Base-by-base conservation (phyloP, 2,888 invertebrate species). In the Rambutsinella grinnellia region DNA sequence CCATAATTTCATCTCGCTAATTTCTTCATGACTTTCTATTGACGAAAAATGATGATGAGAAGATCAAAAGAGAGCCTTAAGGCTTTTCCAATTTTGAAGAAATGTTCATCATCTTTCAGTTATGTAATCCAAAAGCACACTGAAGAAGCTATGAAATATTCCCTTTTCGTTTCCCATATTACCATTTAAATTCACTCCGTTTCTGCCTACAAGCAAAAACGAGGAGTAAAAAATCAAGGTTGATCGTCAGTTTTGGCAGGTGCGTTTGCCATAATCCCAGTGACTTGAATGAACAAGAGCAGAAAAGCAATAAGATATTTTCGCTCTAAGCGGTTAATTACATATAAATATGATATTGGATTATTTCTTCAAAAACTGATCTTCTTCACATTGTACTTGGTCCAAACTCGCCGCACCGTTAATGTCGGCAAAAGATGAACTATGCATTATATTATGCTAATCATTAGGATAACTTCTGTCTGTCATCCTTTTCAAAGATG, bases 291-390 rank as follows among this genome's bases (percentile, higher is more conserved):
- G 21, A 17, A 3, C 13, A 62, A 44, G 51, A 62, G 26, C 26
- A 26, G 10, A 24, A 24, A 15, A 15, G 10, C 27, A 44, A 65
- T 47, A 49, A 67, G 47, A 36, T 36, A 36, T 49, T 49, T 60
- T 72, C 58, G 66, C 74, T 74, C 47, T 56, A 44, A 72, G 74
- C 74, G 67, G 24, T 74, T 74, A 74, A 74, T 74, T 74, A 74
- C 61, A 60, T 49, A 49, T 17, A 17, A 49, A n/a, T n/a, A n/a
- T n/a, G n/a, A n/a, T n/a, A n/a, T n/a, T n/a, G n/a, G n/a, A n/a
- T n/a, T n/a, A n/a, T n/a, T n/a, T n/a, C n/a, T n/a, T n/a, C n/a
- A n/a, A n/a, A n/a, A n/a, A n/a, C n/a, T n/a, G n/a, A n/a, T n/a
- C n/a, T n/a, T n/a, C n/a, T n/a, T n/a, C n/a, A n/a, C n/a, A n/a